Conservation (phyloP, 2,797 vertebrate species). For the Poecile montanus region DNA sequence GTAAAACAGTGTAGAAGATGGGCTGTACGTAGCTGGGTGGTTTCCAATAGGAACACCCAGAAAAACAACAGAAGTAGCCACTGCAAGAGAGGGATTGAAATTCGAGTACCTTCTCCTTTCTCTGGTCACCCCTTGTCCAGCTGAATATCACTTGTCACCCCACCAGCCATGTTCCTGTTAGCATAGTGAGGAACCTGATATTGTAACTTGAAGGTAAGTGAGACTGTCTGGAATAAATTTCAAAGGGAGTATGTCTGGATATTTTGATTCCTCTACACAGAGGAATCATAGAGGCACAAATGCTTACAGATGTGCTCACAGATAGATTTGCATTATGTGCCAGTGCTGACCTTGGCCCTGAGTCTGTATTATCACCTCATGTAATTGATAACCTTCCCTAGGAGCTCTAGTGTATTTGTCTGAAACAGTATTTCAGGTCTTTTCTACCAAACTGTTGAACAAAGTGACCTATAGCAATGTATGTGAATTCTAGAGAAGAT, state of each 20-base stretch:
- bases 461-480: background rate
- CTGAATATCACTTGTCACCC: background rate
- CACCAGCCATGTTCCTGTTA: background rate
- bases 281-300: background rate
- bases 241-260: background rate
- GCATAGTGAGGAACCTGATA: background rate
- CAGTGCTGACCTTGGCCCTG: background rate
- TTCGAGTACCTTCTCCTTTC: background rate
- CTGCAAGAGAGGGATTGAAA: background rate
- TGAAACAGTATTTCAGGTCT: background rate
- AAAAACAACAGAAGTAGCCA: background rate
- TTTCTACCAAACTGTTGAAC: background rate
- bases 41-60: background rate
- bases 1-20: background rate
- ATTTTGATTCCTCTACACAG: background rate
- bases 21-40: accelerated
- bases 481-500: slow-evolving; percentile 1
- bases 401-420: background rate
- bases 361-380: background rate
- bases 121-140: background rate
- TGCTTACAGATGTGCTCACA: background rate
- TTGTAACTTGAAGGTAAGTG: background rate
- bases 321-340: background rate
- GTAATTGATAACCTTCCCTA: background rate
- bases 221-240: background rate